Base-by-base conservation (phyloP, 2,888 invertebrate species). In the Mactromeris polynyma region DNA sequence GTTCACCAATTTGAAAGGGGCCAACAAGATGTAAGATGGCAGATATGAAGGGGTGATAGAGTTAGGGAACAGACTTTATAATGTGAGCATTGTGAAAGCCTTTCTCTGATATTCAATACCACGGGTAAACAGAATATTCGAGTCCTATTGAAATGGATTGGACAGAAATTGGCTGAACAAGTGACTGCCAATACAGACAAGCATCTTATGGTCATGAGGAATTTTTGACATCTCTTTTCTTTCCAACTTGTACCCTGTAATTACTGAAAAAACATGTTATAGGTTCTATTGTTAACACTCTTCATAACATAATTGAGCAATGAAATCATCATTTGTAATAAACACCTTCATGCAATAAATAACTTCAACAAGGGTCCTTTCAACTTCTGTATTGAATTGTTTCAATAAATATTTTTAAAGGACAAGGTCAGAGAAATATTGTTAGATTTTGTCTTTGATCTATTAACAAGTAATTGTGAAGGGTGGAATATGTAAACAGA, bases 31-130 rank as follows among this genome's bases (percentile, higher is more conserved):
- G 84, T 26, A 88, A 88, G 42, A 46, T 36, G 36, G 58, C 19
- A 79, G 83, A 87, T 87, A 54, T 38, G 19, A 87, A 77, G 69
- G 54, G 58, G 54, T 78, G 83, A 87, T 83, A 83, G 69, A 38
- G 54, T 83, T 40, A 58, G 79, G 78, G 36, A 64, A 87, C 21
- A 36, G 21, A 36, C 17, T 78, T 21, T 21, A 73, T 69, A 46
- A 40, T 73, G 54, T 73, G 54, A 19, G 17, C 73, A 36, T 58
- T 86, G 64, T 81, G n/a, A 80, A 86, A 87, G 58, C 40, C 54
- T 58, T 81, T 82, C 83, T 87, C 64, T 87, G 87, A 87, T 69
- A 87, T 83, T 79, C 46, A 87, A 87, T 40, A 87, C 87, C 46
- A 40, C 26, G 19, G 14, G 73, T 64, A 73, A 69, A 83, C 83